A percentile compares a stretch with the other conserved stretches of the same genome.
phyloP scores from a whole-genome alignment of 23 tunicate species.

The Diplosoma virens region DNA sequence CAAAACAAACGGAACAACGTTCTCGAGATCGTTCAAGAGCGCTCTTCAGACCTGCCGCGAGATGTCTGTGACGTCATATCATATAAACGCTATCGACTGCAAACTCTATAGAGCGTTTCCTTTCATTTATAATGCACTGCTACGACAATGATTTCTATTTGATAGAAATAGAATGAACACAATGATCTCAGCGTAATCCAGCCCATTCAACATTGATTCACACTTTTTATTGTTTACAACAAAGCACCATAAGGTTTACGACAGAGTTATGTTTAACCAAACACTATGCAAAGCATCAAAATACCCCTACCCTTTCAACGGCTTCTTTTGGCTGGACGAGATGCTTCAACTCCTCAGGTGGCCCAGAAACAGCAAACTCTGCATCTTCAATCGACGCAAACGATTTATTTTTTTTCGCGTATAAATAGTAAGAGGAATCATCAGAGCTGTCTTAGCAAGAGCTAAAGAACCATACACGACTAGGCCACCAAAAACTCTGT shows the following conservation, averaged over 20 bases:
- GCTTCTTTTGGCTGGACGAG: slow-evolving; percentile 40
- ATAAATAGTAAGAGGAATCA: slow-evolving; percentile 36
- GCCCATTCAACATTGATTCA: no score
- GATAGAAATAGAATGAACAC: no score
- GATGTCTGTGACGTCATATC: no score
- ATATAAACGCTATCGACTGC: no score
- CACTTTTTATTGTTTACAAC: no score
- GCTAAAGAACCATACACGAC: slow-evolving; percentile 42
- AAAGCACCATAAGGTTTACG: no score
- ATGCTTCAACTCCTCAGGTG: slow-evolving; percentile 37
- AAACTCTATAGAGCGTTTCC: no score
- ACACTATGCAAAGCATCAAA: no score
- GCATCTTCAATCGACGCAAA: slow-evolving; percentile 53
- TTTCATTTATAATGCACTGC: no score
- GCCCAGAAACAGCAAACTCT: not conserved
- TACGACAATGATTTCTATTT: no score
- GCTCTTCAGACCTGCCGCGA: slow-evolving; percentile 72
- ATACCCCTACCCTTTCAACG: slow-evolving; percentile 63
- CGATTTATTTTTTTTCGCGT: slow-evolving; percentile 9
- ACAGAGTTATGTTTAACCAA: no score
- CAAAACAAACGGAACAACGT: slow-evolving; percentile 76
- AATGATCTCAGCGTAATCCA: no score
- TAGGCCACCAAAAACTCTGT: slow-evolving; percentile 51
- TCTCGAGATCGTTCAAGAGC: slow-evolving; percentile 86
- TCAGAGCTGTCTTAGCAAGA: slow-evolving; percentile 31